These are phyloP conservation scores for Hyphantria cunea DNA, from an alignment of 1,140 invertebrate genomes.

Conservation along the genomic window DNA sequence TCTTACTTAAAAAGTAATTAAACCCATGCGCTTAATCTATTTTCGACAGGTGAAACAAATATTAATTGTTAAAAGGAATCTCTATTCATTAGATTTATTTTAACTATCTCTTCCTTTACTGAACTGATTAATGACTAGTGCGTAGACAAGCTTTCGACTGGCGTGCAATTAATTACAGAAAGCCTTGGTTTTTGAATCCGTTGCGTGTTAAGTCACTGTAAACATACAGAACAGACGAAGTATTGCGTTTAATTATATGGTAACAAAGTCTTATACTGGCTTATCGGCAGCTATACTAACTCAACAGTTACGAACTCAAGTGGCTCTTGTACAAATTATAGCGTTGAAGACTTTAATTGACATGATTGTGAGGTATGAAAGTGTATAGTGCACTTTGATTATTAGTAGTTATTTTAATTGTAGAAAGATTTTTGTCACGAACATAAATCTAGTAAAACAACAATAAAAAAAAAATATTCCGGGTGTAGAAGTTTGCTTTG, in stretches of 20 bases:
- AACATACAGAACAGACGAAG: constrained; percentile 53
- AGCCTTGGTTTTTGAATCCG: constrained; percentile 17
- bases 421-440: constrained; percentile 1
- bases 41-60: too few species aligned
- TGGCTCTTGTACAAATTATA: constrained; percentile 33
- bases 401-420: constrained; percentile 24
- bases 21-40: too few species aligned
- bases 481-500: too few species aligned
- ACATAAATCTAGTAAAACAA: background rate
- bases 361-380: constrained; percentile 20
- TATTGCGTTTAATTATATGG: constrained; percentile 70
- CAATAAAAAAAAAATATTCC: background rate
- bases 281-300: constrained; percentile 50
- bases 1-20: too few species aligned
- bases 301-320: constrained; percentile 42
- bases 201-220: constrained; percentile 66
- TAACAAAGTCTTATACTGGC: constrained; percentile 52
- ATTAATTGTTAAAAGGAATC: too few species aligned
- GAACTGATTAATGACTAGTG: background rate
- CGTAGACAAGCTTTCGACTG: constrained; percentile 18
- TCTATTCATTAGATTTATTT: constrained; percentile 1
- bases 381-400: constrained; percentile 24
- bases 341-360: constrained; percentile 35
- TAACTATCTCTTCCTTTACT: background rate
- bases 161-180: constrained; percentile 14